Evolutionary conservation across 2,113 vertebrate species (phyloP).

Genomic region (Tragelaphus imberbis): DNA sequence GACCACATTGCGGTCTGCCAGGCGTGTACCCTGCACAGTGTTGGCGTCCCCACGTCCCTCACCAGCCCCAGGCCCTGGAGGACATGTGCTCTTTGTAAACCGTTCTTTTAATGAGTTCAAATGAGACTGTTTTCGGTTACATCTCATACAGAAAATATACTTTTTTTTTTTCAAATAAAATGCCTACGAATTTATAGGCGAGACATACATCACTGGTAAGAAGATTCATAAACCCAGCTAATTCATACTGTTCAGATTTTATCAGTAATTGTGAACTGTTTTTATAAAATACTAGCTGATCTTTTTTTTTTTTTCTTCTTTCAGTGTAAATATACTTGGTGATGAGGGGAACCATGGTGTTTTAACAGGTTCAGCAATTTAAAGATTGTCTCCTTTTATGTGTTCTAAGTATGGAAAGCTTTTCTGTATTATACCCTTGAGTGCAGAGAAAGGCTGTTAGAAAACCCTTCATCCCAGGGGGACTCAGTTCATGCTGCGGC

Average conservation of each 20-base stretch:
- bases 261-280: neutral
- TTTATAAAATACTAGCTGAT: neutral
- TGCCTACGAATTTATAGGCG: neutral
- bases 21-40: constrained; percentile 43
- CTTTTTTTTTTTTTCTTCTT: neutral
- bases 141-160: neutral
- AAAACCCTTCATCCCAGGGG: neutral
- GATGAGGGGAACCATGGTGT: neutral
- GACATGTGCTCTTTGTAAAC: neutral
- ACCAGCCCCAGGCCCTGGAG: neutral
- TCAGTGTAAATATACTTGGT: neutral
- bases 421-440: neutral
- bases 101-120: neutral
- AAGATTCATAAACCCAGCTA: neutral
- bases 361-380: neutral
- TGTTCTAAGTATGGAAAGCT: neutral
- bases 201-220: neutral
- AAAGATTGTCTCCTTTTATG: neutral
- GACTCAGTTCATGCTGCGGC: neutral
- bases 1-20: constrained; percentile 69
- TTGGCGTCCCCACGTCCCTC: neutral
- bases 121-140: neutral
- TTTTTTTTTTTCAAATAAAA: neutral
- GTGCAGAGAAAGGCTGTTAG: neutral
- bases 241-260: neutral